Evolutionary conservation across 2,113 vertebrate species (phyloP).

Genomic region (Aramus guarauna): DNA sequence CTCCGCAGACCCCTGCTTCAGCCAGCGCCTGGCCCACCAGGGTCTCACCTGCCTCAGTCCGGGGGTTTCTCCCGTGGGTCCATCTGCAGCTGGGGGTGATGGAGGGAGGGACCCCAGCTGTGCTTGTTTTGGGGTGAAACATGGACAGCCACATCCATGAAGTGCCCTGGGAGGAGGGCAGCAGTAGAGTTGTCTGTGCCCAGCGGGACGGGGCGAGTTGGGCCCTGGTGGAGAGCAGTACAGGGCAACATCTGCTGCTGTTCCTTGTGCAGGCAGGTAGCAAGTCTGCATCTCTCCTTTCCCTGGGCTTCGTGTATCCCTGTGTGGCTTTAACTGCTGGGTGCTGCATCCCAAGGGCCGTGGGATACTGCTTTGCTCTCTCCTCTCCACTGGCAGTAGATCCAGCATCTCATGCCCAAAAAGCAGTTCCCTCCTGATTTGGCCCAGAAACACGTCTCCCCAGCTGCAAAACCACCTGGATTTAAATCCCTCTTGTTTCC

Average conservation of each 20-base stretch:
- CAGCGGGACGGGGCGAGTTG: accelerated
- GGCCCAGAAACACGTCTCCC: background rate
- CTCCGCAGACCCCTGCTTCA: background rate
- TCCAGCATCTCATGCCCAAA: background rate
- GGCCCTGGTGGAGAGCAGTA: background rate
- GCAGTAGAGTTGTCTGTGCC: background rate
- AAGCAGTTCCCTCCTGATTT: background rate
- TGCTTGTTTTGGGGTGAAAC: background rate
- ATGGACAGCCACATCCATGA: no score
- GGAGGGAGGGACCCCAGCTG: no score
- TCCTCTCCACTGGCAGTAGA: background rate
- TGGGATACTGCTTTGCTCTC: background rate
- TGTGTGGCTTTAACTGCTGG: background rate
- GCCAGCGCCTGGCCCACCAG: background rate
- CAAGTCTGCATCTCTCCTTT: background rate
- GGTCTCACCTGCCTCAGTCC: background rate
- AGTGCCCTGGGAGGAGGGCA: background rate
- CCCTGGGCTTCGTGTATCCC: background rate
- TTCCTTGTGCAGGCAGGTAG: background rate
- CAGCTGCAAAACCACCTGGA: background rate
- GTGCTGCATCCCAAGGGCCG: accelerated
- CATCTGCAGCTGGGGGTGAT: background rate
- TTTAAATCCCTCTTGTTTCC: background rate
- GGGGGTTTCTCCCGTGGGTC: background rate
- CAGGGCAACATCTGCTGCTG: background rate